A percentile compares a stretch with the other conserved stretches of the same genome.
phyloP scores from a whole-genome alignment of 1,140 invertebrate genomes.

The Megalonaias nervosa region DNA sequence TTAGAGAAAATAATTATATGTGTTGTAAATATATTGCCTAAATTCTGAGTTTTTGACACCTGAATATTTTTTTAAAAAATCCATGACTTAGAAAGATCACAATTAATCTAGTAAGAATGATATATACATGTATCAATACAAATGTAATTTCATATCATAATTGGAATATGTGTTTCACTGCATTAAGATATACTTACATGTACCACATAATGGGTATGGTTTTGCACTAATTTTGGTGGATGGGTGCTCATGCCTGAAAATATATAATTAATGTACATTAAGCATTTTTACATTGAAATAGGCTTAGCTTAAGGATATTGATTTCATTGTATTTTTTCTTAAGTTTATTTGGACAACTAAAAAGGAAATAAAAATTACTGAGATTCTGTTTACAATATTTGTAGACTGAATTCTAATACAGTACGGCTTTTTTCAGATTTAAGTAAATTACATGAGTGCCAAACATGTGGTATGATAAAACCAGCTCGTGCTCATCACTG shows the following conservation, averaged over 20 bases:
- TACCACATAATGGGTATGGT: no score
- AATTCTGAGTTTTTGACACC: not conserved
- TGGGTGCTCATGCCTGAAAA: no score
- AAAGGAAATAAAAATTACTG: not conserved
- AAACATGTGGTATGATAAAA: constrained; percentile 86
- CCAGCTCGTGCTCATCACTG: constrained; percentile 92
- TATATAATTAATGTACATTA: no score
- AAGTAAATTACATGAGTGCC: constrained; percentile 88
- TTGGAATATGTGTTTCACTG: not conserved
- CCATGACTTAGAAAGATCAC: not conserved
- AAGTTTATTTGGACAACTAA: not conserved
- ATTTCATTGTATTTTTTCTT: not conserved
- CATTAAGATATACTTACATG: no score
- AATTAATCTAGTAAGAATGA: not conserved
- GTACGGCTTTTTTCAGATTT: constrained; percentile 37
- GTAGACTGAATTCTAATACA: not conserved
- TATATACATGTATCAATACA: constrained; percentile 4
- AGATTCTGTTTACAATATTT: not conserved
- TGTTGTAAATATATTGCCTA: not conserved
- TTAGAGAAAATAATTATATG: no score
- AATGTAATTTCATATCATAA: not conserved
- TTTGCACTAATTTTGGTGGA: no score
- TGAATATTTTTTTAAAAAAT: not conserved
- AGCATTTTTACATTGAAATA: no score
- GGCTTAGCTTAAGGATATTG: no score